Evolutionary conservation across 1,140 invertebrate species (phyloP), one percentile per base, ranked within the genome.

Genomic region (Halictus rubicundus): DNA sequence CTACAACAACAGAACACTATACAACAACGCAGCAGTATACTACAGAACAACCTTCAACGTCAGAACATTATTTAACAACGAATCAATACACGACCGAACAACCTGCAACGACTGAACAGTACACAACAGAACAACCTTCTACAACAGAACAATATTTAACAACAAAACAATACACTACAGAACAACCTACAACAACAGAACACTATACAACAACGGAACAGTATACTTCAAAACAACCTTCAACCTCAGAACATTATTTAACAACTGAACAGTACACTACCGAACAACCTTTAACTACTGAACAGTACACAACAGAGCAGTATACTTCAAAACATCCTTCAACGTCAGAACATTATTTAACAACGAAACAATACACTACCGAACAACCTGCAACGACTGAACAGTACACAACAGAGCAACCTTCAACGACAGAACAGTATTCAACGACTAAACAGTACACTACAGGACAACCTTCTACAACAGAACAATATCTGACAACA

Each of bases 261-360:
- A 68, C 39, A 14, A 68, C 25, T 37, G 25, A 27, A 5, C 21
- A 65, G 5, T 39, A 27, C 21, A n/a, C 12, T 12, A 61, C 65
- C 0, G 27, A 60, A 70, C 59, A 77, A 42, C 1, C 3, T 12
- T 19, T 60, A 6, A 69, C 57, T 9, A 37, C 71, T 39, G 21
- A 46, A 61, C 52, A 68, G 19, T 49, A 39, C 64, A 63, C 65
- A 14, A 70, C 60, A 1, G 39, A 37, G n/a, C n/a, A n/a, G n/a
- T n/a, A n/a, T n/a, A n/a, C n/a, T n/a, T n/a, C n/a, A n/a, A n/a
- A n/a, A 68, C 27, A 63, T 14, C 32, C 32, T 32, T 32, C 32
- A 32, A 4, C 32, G 5, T 32, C 32, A 32, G 32, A 32, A 32
- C 32, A 32, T 32, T 32, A 42, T 23, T 39, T 6, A 57, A 80